Conservation (phyloP, 2,113 vertebrate genomes). For the Acinonyx jubatus region DNA sequence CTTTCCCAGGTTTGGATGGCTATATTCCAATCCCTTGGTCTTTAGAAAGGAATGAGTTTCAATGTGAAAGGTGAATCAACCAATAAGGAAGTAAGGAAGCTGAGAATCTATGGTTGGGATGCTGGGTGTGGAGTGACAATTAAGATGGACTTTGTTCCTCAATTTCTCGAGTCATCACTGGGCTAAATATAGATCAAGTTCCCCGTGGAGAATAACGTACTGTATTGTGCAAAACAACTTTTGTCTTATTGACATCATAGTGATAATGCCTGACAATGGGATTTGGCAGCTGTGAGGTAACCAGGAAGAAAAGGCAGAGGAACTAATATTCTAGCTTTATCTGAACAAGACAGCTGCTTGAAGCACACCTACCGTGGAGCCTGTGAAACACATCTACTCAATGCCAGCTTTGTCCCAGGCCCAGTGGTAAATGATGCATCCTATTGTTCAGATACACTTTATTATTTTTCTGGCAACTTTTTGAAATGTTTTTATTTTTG, state of each 20-base stretch:
- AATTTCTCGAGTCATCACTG: not conserved
- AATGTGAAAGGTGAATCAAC: not conserved
- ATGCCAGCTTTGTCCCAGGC: not conserved
- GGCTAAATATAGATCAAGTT: slow-evolving; percentile 41
- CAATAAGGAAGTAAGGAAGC: not conserved
- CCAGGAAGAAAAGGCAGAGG: not conserved
- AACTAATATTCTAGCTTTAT: not conserved
- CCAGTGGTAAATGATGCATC: not conserved
- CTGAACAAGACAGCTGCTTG: not conserved
- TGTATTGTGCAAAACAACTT: not conserved
- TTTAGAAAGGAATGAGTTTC: not conserved
- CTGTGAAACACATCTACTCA: not conserved
- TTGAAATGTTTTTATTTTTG: no score
- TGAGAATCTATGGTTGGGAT: accelerated
- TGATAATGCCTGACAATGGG: not conserved
- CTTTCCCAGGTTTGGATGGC: not conserved
- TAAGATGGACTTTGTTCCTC: not conserved
- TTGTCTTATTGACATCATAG: not conserved
- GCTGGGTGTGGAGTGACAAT: not conserved
- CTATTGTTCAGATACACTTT: not conserved
- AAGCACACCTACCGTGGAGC: not conserved
- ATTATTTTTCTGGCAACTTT: not conserved
- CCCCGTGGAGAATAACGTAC: not conserved
- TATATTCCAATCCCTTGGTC: not conserved
- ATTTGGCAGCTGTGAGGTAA: not conserved